A percentile compares a stretch with the other conserved stretches of the same genome.
Evolutionary conservation across 2,797 vertebrate species (phyloP).

Genomic region (Acridotheres tristis): DNA sequence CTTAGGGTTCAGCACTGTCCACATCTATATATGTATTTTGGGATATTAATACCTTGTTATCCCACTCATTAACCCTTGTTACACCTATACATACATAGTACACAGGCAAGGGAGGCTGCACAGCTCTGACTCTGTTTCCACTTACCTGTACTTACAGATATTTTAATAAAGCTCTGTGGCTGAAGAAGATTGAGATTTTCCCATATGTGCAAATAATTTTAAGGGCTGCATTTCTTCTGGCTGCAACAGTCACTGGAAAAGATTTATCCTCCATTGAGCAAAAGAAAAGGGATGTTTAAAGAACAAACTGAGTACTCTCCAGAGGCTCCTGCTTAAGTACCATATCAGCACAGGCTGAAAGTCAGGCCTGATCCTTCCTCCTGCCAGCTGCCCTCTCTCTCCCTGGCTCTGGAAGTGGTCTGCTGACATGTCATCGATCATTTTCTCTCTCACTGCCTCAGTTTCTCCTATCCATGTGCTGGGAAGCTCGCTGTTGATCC

Average conservation of each 20-base stretch:
- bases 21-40: neutral
- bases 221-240: neutral
- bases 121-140: neutral
- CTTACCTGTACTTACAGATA: neutral
- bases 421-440: neutral
- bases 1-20: neutral
- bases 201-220: neutral
- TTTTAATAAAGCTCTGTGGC: neutral
- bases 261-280: neutral
- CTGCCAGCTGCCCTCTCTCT: neutral
- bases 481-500: neutral
- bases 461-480: neutral
- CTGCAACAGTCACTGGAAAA: neutral
- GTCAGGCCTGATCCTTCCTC: neutral
- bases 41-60: neutral
- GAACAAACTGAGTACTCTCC: neutral
- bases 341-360: neutral
- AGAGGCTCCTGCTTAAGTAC: neutral
- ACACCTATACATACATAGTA: neutral
- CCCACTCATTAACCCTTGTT: neutral
- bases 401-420: neutral
- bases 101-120: neutral
- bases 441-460: neutral
- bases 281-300: neutral
- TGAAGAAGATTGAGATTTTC: neutral